Conservation (phyloP, 2,888 invertebrate genomes). For the Hydriomena furcata region DNA sequence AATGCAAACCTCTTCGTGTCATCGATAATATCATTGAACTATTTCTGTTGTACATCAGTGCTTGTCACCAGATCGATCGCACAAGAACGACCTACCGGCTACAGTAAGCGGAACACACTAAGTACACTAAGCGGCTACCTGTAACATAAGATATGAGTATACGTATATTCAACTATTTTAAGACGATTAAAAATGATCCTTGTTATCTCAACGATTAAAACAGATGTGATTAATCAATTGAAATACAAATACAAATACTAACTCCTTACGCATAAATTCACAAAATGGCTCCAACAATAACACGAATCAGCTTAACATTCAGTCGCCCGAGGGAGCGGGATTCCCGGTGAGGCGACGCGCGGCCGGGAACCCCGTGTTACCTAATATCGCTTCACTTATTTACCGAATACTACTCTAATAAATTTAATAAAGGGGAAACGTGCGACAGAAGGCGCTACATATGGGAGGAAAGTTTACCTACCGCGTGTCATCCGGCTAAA, state of each 20-base stretch:
- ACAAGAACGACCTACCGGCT: too few species aligned
- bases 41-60: constrained; percentile 57
- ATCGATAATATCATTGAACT: constrained; percentile 73
- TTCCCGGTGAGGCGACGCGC: constrained; percentile 60
- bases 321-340: constrained; percentile 56
- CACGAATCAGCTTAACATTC: constrained; percentile 64
- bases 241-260: constrained; percentile 30
- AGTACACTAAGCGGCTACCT: constrained; percentile 13
- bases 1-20: constrained; percentile 76
- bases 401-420: constrained; percentile 70
- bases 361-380: constrained; percentile 48
- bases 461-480: constrained; percentile 43
- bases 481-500: constrained; percentile 39
- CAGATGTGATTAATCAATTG: too few species aligned
- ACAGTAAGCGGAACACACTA: constrained; percentile 13
- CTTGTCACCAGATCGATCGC: constrained; percentile 40
- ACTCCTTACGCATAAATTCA: constrained; percentile 49
- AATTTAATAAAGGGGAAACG: constrained; percentile 73
- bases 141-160: constrained; percentile 20
- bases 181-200: too few species aligned
- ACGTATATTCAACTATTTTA: too few species aligned
- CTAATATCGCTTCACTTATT: constrained; percentile 68
- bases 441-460: constrained; percentile 56
- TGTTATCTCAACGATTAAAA: too few species aligned
- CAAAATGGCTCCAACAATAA: constrained; percentile 64